Conservation (phyloP, 2,797 vertebrate genomes). For the Pipistrellus kuhlii region DNA sequence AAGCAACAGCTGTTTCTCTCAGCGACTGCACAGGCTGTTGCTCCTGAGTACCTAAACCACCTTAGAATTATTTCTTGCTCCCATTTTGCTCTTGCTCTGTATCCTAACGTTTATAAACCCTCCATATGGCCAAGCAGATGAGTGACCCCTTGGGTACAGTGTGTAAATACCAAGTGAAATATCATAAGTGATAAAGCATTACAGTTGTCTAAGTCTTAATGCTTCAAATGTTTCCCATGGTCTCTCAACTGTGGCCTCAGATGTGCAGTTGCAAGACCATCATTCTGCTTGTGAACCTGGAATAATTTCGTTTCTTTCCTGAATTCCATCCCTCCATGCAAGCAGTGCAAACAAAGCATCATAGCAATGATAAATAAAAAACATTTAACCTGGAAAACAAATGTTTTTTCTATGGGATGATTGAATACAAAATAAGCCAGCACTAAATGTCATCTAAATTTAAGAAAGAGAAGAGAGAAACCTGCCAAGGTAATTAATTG, state of each 20-base stretch:
- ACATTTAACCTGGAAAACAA: not conserved
- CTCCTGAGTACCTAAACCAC: conserved; percentile 15
- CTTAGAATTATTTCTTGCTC: conserved; percentile 50
- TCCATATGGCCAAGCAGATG: conserved; percentile 74
- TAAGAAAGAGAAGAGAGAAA: not conserved
- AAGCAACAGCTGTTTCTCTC: conserved; percentile 73
- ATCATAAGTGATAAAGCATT: conserved; percentile 77
- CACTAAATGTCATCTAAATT: not conserved
- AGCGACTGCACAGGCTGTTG: conserved; percentile 5
- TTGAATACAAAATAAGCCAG: conserved; percentile 16
- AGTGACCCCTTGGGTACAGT: conserved; percentile 68
- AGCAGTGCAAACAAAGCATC: not conserved
- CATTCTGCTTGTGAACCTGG: conserved; percentile 38
- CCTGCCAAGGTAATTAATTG: not conserved
- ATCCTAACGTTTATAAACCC: conserved; percentile 61
- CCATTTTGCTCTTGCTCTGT: conserved; percentile 56
- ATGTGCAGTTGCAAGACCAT: conserved; percentile 25
- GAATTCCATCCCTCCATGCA: conserved; percentile 25
- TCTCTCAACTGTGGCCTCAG: conserved; percentile 63
- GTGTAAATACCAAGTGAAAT: conserved; percentile 80
- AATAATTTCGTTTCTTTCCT: conserved; percentile 63
- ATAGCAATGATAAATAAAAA: not conserved
- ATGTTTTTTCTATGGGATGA: not conserved
- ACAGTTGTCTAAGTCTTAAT: conserved; percentile 76
- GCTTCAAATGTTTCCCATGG: conserved; percentile 72